A percentile compares a stretch with the other conserved stretches of the same genome.
phyloP scores from a whole-genome alignment of 2,888 invertebrate species.

The Clostera curtula region DNA sequence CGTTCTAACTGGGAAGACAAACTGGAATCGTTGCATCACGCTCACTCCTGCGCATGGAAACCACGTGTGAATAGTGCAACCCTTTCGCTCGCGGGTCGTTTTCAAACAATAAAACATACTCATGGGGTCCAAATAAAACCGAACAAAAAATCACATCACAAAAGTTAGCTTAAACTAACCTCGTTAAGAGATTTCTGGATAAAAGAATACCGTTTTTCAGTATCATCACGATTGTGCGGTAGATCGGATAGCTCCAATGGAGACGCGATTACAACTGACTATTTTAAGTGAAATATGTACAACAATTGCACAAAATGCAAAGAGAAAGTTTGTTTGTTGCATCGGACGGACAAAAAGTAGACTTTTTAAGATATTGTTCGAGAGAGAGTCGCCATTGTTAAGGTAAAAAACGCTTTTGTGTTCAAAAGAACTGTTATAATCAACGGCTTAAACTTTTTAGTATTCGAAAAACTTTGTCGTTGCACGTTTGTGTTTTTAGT shows the following conservation, averaged over 20 bases:
- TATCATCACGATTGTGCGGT: slow-evolving; percentile 68
- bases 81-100: slow-evolving; percentile 39
- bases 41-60: slow-evolving; percentile 61
- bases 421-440: slow-evolving; percentile 43
- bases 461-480: slow-evolving; percentile 45
- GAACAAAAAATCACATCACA: slow-evolving; percentile 68
- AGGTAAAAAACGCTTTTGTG: slow-evolving; percentile 49
- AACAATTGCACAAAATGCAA: slow-evolving; percentile 43
- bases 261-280: slow-evolving; percentile 43
- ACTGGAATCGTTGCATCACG: slow-evolving; percentile 55
- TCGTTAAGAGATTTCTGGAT: slow-evolving; percentile 73
- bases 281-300: slow-evolving; percentile 26
- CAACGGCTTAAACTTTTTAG: slow-evolving; percentile 57
- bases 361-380: slow-evolving; percentile 54
- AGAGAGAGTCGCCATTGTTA: slow-evolving; percentile 61
- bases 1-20: slow-evolving; percentile 40
- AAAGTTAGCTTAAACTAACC: slow-evolving; percentile 74
- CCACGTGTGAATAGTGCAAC: slow-evolving; percentile 48
- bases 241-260: slow-evolving; percentile 66
- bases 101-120: slow-evolving; percentile 58
- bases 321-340: slow-evolving; percentile 59
- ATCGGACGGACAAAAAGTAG: slow-evolving; percentile 42
- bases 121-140: slow-evolving; percentile 65
- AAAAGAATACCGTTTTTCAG: slow-evolving; percentile 73
- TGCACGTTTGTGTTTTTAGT: slow-evolving; percentile 49